A percentile compares a stretch with the other conserved stretches of the same genome.
These are phyloP conservation scores for Actenoides hombroni DNA, from an alignment of 2,113 vertebrate genomes.

Conservation along the genomic window DNA sequence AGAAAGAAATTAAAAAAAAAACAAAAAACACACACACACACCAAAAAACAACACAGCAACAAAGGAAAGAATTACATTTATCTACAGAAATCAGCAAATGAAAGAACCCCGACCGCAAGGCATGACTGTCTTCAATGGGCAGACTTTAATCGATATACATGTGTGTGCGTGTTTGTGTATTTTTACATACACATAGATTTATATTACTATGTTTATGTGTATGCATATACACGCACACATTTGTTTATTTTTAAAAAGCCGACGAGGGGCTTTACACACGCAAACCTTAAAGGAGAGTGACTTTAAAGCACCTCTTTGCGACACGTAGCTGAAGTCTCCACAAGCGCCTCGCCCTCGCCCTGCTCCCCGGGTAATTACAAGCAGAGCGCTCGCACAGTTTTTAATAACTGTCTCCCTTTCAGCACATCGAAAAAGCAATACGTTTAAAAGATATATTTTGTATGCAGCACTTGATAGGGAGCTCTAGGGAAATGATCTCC, in stretches of 20 bases:
- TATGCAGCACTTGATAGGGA: background rate
- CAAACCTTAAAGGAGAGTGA: background rate
- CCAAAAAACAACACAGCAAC: no score
- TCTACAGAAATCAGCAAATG: background rate
- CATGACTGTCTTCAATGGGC: background rate
- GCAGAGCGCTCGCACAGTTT: slow-evolving; percentile 8
- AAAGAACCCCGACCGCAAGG: background rate
- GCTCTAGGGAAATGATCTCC: background rate
- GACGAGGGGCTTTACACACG: background rate
- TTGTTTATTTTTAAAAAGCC: background rate
- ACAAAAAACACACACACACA: accelerated
- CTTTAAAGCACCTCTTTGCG: background rate
- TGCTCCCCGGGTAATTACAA: slow-evolving; percentile 8
- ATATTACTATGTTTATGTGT: no score
- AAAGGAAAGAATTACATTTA: background rate
- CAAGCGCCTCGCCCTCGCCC: background rate
- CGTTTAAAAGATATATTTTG: slow-evolving; percentile 11
- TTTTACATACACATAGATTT: background rate
- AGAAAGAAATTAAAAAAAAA: accelerated
- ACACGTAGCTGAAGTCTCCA: background rate
- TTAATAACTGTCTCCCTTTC: slow-evolving; percentile 47
- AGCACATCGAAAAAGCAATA: slow-evolving; percentile 5
- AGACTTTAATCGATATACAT: background rate
- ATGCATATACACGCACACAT: background rate
- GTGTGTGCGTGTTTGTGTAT: background rate